Evolutionary conservation across 2,888 invertebrate species (phyloP).

Genomic region (Drosophila melanosoma): DNA sequence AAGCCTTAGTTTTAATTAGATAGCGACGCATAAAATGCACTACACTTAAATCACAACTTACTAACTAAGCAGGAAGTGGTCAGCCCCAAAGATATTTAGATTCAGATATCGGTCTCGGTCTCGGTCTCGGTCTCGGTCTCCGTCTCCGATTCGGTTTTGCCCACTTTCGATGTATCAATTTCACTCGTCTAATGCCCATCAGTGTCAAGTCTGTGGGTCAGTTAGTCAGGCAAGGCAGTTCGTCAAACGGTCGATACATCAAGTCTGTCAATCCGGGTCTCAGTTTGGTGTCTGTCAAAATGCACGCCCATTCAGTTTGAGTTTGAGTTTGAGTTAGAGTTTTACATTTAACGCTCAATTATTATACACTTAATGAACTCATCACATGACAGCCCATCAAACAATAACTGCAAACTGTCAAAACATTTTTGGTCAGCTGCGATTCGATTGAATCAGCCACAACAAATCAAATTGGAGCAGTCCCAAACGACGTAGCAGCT

Average conservation of each 20-base stretch:
- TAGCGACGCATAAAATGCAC: slow-evolving; percentile 71
- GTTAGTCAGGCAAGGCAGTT: slow-evolving; percentile 27
- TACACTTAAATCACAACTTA: slow-evolving; percentile 55
- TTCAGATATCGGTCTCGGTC: slow-evolving; percentile 5
- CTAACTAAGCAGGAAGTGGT: slow-evolving; percentile 66
- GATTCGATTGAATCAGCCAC: slow-evolving; percentile 30
- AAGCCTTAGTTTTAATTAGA: slow-evolving; percentile 77
- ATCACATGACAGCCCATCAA: slow-evolving; percentile 81
- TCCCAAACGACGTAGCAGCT: slow-evolving; percentile 7
- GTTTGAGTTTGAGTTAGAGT: slow-evolving; percentile 16
- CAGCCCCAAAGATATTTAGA: slow-evolving; percentile 28
- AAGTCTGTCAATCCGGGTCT: slow-evolving; percentile 24
- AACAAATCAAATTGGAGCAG: slow-evolving; percentile 76
- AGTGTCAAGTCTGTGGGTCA: slow-evolving; percentile 60
- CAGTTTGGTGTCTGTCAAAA: slow-evolving; percentile 62
- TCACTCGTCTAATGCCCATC: slow-evolving; percentile 68
- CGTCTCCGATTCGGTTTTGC: slow-evolving; percentile 43
- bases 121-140: slow-evolving; percentile 22
- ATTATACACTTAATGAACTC: slow-evolving; percentile 81
- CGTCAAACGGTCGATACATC: slow-evolving; percentile 46
- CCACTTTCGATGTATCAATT: slow-evolving; percentile 76
- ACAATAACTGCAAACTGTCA: slow-evolving; percentile 82
- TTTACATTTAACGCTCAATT: slow-evolving; percentile 79
- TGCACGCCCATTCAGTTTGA: slow-evolving; percentile 71
- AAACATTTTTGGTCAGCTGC: slow-evolving; percentile 67